Conservation (phyloP, 2,888 invertebrate genomes). For the Lumbricus terrestris region DNA sequence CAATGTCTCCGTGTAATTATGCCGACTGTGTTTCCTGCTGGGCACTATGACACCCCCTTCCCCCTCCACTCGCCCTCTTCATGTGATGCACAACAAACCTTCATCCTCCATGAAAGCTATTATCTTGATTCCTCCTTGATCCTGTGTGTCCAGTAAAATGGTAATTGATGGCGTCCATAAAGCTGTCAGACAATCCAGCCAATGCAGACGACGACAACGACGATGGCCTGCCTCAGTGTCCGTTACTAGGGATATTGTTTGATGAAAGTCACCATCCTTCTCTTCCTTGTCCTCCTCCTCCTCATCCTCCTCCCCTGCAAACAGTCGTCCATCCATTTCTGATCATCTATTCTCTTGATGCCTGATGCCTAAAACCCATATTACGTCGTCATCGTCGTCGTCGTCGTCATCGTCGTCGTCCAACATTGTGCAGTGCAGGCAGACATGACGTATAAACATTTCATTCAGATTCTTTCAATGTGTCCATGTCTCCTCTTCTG, state of each 20-base stretch:
- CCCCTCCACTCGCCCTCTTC: not conserved
- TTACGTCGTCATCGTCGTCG: too few relatives aligned
- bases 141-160: constrained; percentile 17
- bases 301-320: too few relatives aligned
- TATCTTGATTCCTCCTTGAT: constrained; percentile 18
- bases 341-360: not conserved
- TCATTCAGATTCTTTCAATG: not conserved
- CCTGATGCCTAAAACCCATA: constrained; percentile 4
- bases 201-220: not conserved
- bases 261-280: not conserved
- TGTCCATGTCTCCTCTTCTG: not conserved
- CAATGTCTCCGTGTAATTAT: not conserved
- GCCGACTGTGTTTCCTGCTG: not conserved
- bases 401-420: not conserved
- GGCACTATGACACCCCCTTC: not conserved
- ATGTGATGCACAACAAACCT: not conserved
- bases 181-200: constrained; percentile 14
- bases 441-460: not conserved
- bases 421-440: not conserved
- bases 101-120: constrained; percentile 5
- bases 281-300: too few relatives aligned
- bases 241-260: constrained; percentile 5
- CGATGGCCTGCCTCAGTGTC: not conserved
- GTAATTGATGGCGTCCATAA: constrained; percentile 16
- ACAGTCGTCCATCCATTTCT: not conserved